These are phyloP conservation scores for Darevskia mixta DNA, from an alignment of 2,797 vertebrate genomes.

Conservation along the genomic window DNA sequence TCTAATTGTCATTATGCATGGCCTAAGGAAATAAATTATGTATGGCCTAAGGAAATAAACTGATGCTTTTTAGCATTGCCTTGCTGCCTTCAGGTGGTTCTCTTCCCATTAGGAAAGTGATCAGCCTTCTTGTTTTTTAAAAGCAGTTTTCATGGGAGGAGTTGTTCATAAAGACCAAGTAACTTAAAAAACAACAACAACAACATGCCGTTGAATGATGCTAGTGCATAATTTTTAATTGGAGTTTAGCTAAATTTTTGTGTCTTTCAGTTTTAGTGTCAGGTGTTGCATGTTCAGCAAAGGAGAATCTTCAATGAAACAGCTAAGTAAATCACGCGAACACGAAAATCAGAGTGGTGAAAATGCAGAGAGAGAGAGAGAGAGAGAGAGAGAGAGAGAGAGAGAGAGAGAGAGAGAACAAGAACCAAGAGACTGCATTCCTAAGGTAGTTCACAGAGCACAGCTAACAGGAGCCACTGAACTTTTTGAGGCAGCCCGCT, in stretches of 20 bases:
- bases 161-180: slow-evolving; percentile 47
- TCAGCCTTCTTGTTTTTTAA: slow-evolving; percentile 55
- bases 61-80: slow-evolving; percentile 6
- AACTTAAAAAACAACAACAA: slow-evolving; percentile 47
- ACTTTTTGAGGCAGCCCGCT: background rate
- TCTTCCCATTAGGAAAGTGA: slow-evolving; percentile 53
- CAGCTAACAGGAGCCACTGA: background rate
- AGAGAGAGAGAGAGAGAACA: background rate
- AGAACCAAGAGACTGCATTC: background rate
- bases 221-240: slow-evolving; percentile 22
- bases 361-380: no score
- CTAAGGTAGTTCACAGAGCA: background rate
- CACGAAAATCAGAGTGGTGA: background rate
- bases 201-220: slow-evolving; percentile 54
- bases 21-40: slow-evolving; percentile 39
- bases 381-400: no score
- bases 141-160: slow-evolving; percentile 49
- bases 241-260: background rate
- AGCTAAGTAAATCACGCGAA: background rate
- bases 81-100: slow-evolving; percentile 52
- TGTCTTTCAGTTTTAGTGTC: background rate
- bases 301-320: background rate
- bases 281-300: background rate
- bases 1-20: slow-evolving; percentile 24
- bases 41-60: slow-evolving; percentile 39